These are phyloP conservation scores for Nematolebias whitei DNA, from an alignment of 2,113 vertebrate genomes.

Conservation along the genomic window DNA sequence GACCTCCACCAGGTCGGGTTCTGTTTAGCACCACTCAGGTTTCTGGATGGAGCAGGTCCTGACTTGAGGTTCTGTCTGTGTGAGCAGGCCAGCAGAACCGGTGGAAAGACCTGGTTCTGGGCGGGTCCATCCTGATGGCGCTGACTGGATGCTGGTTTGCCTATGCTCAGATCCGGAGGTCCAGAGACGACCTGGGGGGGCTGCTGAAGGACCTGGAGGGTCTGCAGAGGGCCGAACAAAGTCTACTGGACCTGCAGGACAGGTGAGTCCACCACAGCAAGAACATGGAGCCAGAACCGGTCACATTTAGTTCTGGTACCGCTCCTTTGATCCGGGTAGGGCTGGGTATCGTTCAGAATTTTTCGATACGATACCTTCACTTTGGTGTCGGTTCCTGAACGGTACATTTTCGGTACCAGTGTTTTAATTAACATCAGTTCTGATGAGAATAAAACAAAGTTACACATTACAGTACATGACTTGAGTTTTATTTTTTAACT, in stretches of 20 bases:
- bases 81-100: conserved; percentile 82
- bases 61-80: conserved; percentile 62
- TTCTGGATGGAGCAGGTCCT: not conserved
- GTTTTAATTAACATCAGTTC: too few relatives aligned
- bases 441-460: too few relatives aligned
- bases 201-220: conserved; percentile 96
- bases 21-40: not conserved
- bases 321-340: too few relatives aligned
- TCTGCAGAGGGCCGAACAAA: conserved; percentile 91
- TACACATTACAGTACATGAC: too few relatives aligned
- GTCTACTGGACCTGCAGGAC: conserved; percentile 90
- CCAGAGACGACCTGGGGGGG: conserved; percentile 90
- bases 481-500: too few relatives aligned
- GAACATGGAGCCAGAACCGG: not conserved
- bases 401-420: too few relatives aligned
- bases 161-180: conserved; percentile 90
- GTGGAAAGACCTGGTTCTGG: conserved; percentile 92
- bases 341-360: too few relatives aligned
- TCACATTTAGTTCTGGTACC: not conserved
- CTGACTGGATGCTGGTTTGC: conserved; percentile 95
- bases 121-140: conserved; percentile 88
- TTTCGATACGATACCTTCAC: too few relatives aligned
- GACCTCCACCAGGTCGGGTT: conserved; percentile 85
- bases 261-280: conserved; percentile 77
- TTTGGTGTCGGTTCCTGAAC: too few relatives aligned